Evolutionary conservation across 2,797 vertebrate genomes (phyloP), one percentile per base, ranked within the genome.

Genomic region (Pogonophryne albipinna): DNA sequence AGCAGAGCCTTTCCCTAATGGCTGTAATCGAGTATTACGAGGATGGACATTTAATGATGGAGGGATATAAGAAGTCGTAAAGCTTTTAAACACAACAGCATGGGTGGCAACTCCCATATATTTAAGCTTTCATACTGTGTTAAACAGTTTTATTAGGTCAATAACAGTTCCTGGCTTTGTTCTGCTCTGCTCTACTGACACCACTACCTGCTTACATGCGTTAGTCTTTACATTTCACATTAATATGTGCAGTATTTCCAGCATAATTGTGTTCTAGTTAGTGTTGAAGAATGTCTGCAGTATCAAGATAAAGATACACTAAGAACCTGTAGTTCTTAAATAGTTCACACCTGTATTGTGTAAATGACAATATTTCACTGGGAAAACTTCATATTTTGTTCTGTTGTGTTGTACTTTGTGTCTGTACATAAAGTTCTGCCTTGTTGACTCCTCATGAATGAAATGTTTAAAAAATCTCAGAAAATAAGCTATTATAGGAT

Each of bases 1-100:
- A 80, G 60, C 76, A 13, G 61, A 79, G 65, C 41, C n/a, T 72
- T 66, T 73, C 31, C 8, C 23, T 85, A 81, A 84, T 80, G 56
- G 71, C 53, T 73, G 74, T 65, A 68, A 87, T 85, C 66, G 71
- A 72, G 74, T 38, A 58, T 81, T 53, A 65, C 57, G 44, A 60
- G 45, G 63, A 14, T 49, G 49, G 65, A 71, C 66, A 59, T 69
- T 45, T 57, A 71, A 55, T 66, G 80, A 77, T 66, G 68, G 65
- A 71, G 38, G 49, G 47, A 66, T 46, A 16, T 10, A 50, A 51
- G 31, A 34, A 65, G 46, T 42, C 3, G 38, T 74, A 65, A 56
- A 75, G 65, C 23, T 62, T 60, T 13, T 46, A 42, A 60, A 82
- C 51, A 70, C 56, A 45, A 15, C 17, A 46, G 38, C 20, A 58